Evolutionary conservation across 2,888 invertebrate species (phyloP).

Genomic region (Eledona agricola): DNA sequence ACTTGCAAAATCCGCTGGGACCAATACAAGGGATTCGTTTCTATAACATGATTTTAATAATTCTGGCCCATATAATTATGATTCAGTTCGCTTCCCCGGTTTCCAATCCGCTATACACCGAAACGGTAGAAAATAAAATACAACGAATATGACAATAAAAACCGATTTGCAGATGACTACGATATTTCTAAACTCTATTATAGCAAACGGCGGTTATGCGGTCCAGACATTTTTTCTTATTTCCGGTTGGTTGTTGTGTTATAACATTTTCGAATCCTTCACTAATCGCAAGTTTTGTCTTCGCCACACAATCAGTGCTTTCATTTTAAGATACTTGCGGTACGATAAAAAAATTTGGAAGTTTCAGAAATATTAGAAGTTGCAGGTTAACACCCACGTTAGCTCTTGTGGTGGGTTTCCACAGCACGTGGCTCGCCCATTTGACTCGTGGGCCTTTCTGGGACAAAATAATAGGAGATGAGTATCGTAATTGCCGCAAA

Average conservation of each 20-base stretch:
- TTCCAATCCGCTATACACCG: constrained; percentile 46
- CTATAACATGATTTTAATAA: constrained; percentile 50
- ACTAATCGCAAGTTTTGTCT: constrained; percentile 43
- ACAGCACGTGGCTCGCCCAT: constrained; percentile 48
- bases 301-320: constrained; percentile 44
- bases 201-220: constrained; percentile 46
- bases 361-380: constrained; percentile 18
- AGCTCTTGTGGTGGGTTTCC: constrained; percentile 43
- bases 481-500: constrained; percentile 48
- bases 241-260: constrained; percentile 48
- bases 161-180: constrained; percentile 24
- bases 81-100: constrained; percentile 45
- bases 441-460: constrained; percentile 49
- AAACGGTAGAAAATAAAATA: constrained; percentile 45
- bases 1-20: constrained; percentile 38
- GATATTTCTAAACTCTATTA: constrained; percentile 11
- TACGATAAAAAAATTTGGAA: constrained; percentile 32
- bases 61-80: constrained; percentile 50
- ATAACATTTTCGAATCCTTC: constrained; percentile 45
- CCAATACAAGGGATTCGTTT: constrained; percentile 52
- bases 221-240: constrained; percentile 51
- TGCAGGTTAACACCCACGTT: constrained; percentile 50
- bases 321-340: constrained; percentile 54
- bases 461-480: constrained; percentile 45
- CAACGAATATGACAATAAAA: too few species aligned